phyloP scores from a whole-genome alignment of 2,113 vertebrate genomes.

The Nycticorax nycticorax region DNA sequence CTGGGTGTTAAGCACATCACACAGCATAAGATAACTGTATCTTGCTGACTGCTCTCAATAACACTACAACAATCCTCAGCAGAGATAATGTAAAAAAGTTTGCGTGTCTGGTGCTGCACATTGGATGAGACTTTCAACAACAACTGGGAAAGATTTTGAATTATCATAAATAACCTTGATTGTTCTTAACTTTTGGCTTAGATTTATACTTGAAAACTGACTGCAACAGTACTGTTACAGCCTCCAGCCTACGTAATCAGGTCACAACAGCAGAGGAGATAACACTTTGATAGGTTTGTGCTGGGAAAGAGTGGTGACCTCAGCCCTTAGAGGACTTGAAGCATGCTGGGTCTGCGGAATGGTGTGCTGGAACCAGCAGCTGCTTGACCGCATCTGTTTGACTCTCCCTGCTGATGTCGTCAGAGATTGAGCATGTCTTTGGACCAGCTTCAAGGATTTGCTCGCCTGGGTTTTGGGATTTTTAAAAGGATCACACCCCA shows the following conservation, averaged over 20 bases:
- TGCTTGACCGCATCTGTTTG: neutral
- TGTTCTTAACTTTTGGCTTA: slow-evolving; percentile 44
- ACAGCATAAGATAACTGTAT: neutral
- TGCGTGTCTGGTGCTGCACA: neutral
- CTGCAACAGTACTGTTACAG: slow-evolving; percentile 24
- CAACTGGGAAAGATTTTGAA: slow-evolving; percentile 14
- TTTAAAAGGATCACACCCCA: slow-evolving; percentile 17
- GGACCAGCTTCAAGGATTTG: slow-evolving; percentile 8
- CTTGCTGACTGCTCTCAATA: neutral
- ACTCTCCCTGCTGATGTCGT: slow-evolving; percentile 21
- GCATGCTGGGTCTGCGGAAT: neutral
- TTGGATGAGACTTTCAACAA: slow-evolving; percentile 32
- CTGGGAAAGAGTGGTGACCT: slow-evolving; percentile 69
- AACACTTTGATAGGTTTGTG: slow-evolving; percentile 50
- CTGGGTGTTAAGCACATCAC: neutral
- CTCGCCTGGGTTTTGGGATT: neutral
- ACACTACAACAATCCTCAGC: neutral
- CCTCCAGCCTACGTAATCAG: slow-evolving; percentile 48
- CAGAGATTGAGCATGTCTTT: slow-evolving; percentile 20
- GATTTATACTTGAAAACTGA: slow-evolving; percentile 62
- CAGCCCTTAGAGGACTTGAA: slow-evolving; percentile 61
- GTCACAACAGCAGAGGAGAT: slow-evolving; percentile 57
- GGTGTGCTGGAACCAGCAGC: slow-evolving; percentile 31
- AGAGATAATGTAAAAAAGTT: neutral
- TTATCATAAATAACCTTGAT: slow-evolving; percentile 34